Evolutionary conservation across 2,797 vertebrate genomes (phyloP), one percentile per base, ranked within the genome.

Genomic region (Molossus alvarezi): DNA sequence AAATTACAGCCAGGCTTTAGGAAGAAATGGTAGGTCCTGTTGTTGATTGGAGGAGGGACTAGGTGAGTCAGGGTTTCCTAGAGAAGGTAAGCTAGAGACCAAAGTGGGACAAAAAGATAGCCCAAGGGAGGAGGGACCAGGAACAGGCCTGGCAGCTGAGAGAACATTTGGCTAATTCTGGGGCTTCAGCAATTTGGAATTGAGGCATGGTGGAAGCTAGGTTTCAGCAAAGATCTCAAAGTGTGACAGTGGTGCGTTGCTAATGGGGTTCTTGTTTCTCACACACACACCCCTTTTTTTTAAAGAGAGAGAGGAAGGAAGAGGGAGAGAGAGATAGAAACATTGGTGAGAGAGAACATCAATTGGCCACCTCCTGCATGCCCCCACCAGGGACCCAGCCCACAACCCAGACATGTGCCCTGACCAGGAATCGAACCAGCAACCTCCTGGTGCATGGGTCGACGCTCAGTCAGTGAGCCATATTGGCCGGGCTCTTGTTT

Each of bases 41-140:
- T 12, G 37, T 75, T 64, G 82, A 80, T 41, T 69, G 25, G 79
- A 88, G 90, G 33, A 69, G 45, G 9, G 27, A 14, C 53, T 3
- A 3, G 18, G 37, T 89, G 95, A 95, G 27, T 87, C 90, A 92
- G 69, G 72, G 17, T 55, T 93, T 81, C 81, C 93, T 27, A 21
- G 27, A 62, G 37, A 62, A 72, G 91, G 9, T 57, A 13, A 71
- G 57, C 48, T 8, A 18, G 62, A 81, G 72, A 60, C 53, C 41
- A 18, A 53, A 81, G 71, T 65, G n/a, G 75, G 79, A 64, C 88
- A 45, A 69, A 57, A 92, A 6, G 79, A 76, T 25, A 88, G 53
- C 48, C 55, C 17, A 1, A 45, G 71, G 83, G 41, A 79, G 7
- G 9, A 85, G n/a, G 83, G 81, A 21, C 51, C 33, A 15, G 41